Evolutionary conservation across 2,797 vertebrate species (phyloP), one percentile per base, ranked within the genome.

Genomic region (Diplodus puntazzo): DNA sequence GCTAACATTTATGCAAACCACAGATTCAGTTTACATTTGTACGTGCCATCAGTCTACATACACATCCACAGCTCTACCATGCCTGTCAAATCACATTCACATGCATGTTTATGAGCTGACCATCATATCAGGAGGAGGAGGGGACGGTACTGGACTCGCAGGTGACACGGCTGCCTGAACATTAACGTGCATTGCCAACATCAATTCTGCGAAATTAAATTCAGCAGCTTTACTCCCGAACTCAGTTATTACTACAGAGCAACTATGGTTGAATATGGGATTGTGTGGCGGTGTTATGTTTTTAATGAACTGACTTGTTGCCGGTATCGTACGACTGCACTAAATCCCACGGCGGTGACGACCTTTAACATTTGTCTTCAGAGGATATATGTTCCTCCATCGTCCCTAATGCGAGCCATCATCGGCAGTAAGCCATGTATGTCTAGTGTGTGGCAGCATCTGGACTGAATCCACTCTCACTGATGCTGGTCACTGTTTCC

Each of bases 401-500:
- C 63, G 58, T 8, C 43, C 34, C 62, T 49, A 72, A 80, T 58
- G 49, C 54, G 57, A 75, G 57, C 68, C 54, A 60, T 80, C 64
- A 76, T 57, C 66, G 63, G 63, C 59, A 27, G 61, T 83, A 86
- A 90, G 81, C 68, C 84, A 14, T 63, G 46, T 68, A 48, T 65
- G 69, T 82, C 49, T 80, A 80, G 74, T 68, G 80, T 69, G 66
- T 76, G 60, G 69, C 73, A 59, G 75, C 72, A 83, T 81, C 80
- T 72, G 82, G 78, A 62, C 81, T 80, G 75, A 85, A 92, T 91
- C 88, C 87, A 90, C 64, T 79, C 48, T 63, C 80, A 80, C 77
- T 82, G 84, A 91, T 91, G 89, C 88, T 88, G 87, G 87, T 86
- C 87, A 91, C 90, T 89, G 86, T 86, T 91, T 77, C 73, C 73